Evolutionary conservation across 2,888 invertebrate species (phyloP), one percentile per base, ranked within the genome.

Genomic region (Theodoxus fluviatilis): DNA sequence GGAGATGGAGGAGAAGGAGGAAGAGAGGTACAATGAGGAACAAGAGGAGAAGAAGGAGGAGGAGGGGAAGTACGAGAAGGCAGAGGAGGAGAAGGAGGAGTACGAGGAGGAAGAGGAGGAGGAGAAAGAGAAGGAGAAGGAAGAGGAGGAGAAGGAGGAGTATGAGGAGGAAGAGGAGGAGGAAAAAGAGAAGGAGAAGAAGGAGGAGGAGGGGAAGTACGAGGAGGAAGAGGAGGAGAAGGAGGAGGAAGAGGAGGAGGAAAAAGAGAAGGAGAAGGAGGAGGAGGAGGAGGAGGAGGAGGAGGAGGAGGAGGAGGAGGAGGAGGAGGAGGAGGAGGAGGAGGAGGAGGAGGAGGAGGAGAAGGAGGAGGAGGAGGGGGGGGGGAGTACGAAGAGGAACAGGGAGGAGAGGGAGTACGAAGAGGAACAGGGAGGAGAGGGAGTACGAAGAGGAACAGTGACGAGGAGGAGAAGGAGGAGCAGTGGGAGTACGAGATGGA

Each of bases 261-360:
- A 59, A 31, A 59, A 28, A 33, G 59, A 59, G 59, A 33, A 28
- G 28, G 33, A 59, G 59, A 15, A 43, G 15, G 43, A 43, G 43
- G 43, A 43, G 43, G 43, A 43, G 43, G n/a, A n/a, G n/a, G n/a
- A 43, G 15, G 43, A 15, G 43, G 15, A 43, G 43, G 15, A 15
- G 15, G 15, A 15, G 43, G 15, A 15, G 15, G 15, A 43, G 43
- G 15, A 15, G 15, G 15, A 15, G 15, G 15, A 15, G 43, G 43
- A 43, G 15, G 43, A 43, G 43, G 43, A 43, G 43, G 15, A 43
- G 43, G 15, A 43, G 55, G n/a, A 22, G 43, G 15, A 43, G 43
- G 15, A 43, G 15, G 15, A 43, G 43, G 43, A 43, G 43, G 15
- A 43, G 43, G 43, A 43, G 43, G 43, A 43, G 43, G 15, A 43